Evolutionary conservation across 2,797 vertebrate genomes (phyloP).

Genomic region (Sebastes flavidus): DNA sequence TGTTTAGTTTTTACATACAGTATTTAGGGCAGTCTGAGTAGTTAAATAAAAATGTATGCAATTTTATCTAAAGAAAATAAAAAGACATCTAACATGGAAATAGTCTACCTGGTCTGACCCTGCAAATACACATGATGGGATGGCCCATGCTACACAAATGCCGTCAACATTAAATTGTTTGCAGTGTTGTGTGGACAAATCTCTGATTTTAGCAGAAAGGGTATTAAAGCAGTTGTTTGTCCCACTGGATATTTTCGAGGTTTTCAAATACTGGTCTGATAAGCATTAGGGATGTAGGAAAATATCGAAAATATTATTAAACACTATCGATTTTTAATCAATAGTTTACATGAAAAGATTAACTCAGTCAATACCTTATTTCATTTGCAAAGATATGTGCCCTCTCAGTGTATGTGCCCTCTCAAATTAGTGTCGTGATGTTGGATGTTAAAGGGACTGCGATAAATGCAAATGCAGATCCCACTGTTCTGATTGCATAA

Average conservation of each 20-base stretch:
- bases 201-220: conserved; percentile 7
- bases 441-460: too few species aligned
- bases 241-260: not conserved
- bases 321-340: too few species aligned
- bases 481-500: too few species aligned
- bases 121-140: not conserved
- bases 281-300: not conserved
- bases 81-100: not conserved
- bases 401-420: too few species aligned
- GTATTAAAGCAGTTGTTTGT: conserved; percentile 6
- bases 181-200: conserved; percentile 1
- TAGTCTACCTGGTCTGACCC: not conserved
- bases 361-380: too few species aligned
- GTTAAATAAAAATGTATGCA: not conserved
- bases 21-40: not conserved
- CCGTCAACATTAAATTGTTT: not conserved
- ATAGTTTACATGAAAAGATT: too few species aligned
- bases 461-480: too few species aligned
- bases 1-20: not conserved
- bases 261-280: conserved; percentile 15
- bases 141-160: not conserved
- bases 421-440: too few species aligned
- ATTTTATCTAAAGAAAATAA: not conserved
- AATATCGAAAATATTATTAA: too few species aligned
- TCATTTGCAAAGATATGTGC: too few species aligned